A percentile compares a stretch with the other conserved stretches of the same genome.
phyloP scores from a whole-genome alignment of 2,113 vertebrate genomes.

The Solea senegalensis region DNA sequence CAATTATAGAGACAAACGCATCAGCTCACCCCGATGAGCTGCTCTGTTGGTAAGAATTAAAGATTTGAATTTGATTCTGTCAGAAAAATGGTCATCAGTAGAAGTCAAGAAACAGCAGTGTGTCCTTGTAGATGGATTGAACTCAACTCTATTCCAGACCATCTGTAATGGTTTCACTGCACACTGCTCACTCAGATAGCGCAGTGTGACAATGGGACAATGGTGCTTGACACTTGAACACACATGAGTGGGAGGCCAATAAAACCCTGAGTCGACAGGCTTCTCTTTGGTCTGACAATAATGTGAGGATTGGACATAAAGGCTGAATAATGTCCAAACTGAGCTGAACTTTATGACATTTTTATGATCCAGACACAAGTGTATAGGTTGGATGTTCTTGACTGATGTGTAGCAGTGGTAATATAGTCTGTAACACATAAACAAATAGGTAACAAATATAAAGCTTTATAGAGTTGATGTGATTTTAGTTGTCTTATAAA shows the following conservation, averaged over 20 bases:
- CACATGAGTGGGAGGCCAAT: conserved; percentile 7
- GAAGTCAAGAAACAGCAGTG: too few species aligned
- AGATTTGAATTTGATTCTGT: too few species aligned
- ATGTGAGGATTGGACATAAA: conserved; percentile 18
- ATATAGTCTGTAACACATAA: not conserved
- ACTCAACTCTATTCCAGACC: too few species aligned
- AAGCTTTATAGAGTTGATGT: not conserved
- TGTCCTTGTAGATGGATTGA: too few species aligned
- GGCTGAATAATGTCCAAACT: not conserved
- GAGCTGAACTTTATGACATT: too few species aligned
- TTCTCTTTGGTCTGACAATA: conserved; percentile 22
- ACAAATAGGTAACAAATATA: not conserved
- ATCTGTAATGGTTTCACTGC: too few species aligned
- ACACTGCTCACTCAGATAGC: conserved; percentile 57
- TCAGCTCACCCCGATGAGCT: too few species aligned
- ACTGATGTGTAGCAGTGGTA: not conserved
- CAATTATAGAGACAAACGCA: too few species aligned
- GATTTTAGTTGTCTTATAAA: not conserved
- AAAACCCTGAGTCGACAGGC: conserved; percentile 27
- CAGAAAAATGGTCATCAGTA: too few species aligned
- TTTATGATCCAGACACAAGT: too few species aligned
- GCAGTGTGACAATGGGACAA: conserved; percentile 33
- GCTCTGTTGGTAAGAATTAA: too few species aligned
- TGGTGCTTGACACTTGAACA: conserved; percentile 17
- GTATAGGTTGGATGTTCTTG: not conserved